Percentiles rank a stretch among this genome's conserved stretches.
These are phyloP conservation scores for Epicauta chinensis DNA, from an alignment of 1,140 invertebrate genomes.

Conservation along the genomic window DNA sequence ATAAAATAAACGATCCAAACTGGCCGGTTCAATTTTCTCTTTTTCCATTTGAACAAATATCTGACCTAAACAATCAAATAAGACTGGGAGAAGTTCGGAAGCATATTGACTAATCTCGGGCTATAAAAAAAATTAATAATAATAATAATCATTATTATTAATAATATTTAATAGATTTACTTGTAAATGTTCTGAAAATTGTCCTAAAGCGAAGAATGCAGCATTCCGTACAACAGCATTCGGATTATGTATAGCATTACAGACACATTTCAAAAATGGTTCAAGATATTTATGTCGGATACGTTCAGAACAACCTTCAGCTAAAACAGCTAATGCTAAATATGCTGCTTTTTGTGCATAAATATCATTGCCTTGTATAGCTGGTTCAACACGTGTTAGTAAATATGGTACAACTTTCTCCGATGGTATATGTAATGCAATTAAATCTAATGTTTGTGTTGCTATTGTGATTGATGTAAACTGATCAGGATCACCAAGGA, in stretches of 20 bases:
- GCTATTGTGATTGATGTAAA: constrained; percentile 58
- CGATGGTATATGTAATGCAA: constrained; percentile 70
- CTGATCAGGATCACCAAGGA: constrained; percentile 51
- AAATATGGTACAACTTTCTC: constrained; percentile 68
- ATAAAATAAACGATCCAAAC: constrained; percentile 70
- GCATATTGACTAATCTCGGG: constrained; percentile 71
- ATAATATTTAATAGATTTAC: too few relatives aligned
- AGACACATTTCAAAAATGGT: constrained; percentile 62
- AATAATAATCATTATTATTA: too few relatives aligned
- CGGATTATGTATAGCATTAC: constrained; percentile 60
- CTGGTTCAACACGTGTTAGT: constrained; percentile 54
- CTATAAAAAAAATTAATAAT: too few relatives aligned
- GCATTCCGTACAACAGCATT: constrained; percentile 60
- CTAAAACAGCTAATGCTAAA: constrained; percentile 65
- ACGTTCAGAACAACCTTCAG: constrained; percentile 75
- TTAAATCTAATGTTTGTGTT: constrained; percentile 66
- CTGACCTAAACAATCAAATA: constrained; percentile 63
- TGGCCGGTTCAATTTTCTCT: constrained; percentile 52
- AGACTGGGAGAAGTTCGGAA: constrained; percentile 62
- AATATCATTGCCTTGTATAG: constrained; percentile 51
- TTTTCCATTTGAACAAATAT: constrained; percentile 50
- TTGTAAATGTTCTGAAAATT: constrained; percentile 77
- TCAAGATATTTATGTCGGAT: constrained; percentile 66
- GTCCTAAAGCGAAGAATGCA: constrained; percentile 73
- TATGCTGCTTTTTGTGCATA: constrained; percentile 64